phyloP scores from a whole-genome alignment of 2,113 vertebrate genomes.

The Ammodramus savannarum region DNA sequence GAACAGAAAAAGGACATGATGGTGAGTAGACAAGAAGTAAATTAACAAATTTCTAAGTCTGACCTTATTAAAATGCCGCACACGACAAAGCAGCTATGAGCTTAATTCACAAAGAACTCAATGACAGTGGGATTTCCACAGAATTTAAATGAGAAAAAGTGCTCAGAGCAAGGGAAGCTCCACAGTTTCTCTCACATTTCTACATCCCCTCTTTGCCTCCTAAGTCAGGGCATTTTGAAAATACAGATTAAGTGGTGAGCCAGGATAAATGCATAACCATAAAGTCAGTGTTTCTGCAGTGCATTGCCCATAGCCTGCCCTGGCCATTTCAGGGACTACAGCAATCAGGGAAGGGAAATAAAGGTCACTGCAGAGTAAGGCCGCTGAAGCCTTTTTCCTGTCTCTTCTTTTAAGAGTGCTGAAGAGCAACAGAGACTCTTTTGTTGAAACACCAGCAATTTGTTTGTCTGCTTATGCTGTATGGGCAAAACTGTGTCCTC shows the following conservation, averaged over 20 bases:
- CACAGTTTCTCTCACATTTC: neutral
- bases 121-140: slow-evolving; percentile 15
- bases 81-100: slow-evolving; percentile 21
- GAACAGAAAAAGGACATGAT: neutral
- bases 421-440: neutral
- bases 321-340: neutral
- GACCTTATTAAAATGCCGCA: slow-evolving; percentile 60
- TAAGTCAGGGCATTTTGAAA: neutral
- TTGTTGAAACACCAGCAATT: slow-evolving; percentile 6
- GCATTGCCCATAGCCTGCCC: neutral
- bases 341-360: neutral
- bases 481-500: neutral
- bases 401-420: neutral
- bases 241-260: neutral
- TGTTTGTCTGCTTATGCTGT: neutral
- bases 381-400: neutral
- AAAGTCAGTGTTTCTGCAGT: neutral
- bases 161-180: neutral
- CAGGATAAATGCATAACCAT: neutral
- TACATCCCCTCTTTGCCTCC: neutral
- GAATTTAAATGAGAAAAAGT: slow-evolving; percentile 58
- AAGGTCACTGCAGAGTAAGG: neutral
- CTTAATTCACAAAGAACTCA: slow-evolving; percentile 46
- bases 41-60: slow-evolving; percentile 22
- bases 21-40: slow-evolving; percentile 14